Conservation (phyloP, 2,888 invertebrate genomes). For the Automeris io region DNA sequence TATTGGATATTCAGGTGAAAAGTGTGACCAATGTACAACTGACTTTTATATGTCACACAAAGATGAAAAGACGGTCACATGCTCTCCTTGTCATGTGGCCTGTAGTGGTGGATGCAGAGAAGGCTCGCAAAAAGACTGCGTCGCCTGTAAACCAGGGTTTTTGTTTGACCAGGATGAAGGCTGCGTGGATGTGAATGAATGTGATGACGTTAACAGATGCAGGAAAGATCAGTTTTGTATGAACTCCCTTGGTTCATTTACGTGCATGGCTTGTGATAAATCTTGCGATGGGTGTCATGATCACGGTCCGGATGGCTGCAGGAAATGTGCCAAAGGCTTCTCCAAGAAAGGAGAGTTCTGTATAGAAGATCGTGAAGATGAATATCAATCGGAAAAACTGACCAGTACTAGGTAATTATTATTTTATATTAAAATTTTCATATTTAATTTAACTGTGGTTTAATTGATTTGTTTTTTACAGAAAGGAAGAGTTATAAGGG, state of each 20-base stretch:
- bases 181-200: conserved; percentile 92
- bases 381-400: conserved; percentile 48
- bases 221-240: conserved; percentile 88
- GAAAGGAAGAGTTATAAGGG: conserved; percentile 58
- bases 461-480: conserved; percentile 40
- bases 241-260: conserved; percentile 90
- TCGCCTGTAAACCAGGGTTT: conserved; percentile 83
- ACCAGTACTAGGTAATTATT: conserved; percentile 49
- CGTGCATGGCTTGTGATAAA: conserved; percentile 89
- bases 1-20: conserved; percentile 85
- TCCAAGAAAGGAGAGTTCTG: conserved; percentile 85
- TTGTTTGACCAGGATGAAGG: conserved; percentile 82
- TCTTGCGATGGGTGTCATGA: conserved; percentile 90
- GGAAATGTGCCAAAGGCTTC: conserved; percentile 86
- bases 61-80: conserved; percentile 84
- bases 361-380: conserved; percentile 76
- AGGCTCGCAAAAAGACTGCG: conserved; percentile 82
- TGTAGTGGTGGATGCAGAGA: conserved; percentile 87
- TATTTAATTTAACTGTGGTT: too few species aligned
- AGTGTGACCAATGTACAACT: conserved; percentile 87
- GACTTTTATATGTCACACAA: conserved; percentile 85
- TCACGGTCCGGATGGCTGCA: conserved; percentile 95
- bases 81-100: conserved; percentile 86
- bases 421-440: conserved; percentile 8
- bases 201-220: conserved; percentile 77